These are phyloP conservation scores for Pachyramphus minor DNA, from an alignment of 2,113 vertebrate genomes.

Conservation along the genomic window DNA sequence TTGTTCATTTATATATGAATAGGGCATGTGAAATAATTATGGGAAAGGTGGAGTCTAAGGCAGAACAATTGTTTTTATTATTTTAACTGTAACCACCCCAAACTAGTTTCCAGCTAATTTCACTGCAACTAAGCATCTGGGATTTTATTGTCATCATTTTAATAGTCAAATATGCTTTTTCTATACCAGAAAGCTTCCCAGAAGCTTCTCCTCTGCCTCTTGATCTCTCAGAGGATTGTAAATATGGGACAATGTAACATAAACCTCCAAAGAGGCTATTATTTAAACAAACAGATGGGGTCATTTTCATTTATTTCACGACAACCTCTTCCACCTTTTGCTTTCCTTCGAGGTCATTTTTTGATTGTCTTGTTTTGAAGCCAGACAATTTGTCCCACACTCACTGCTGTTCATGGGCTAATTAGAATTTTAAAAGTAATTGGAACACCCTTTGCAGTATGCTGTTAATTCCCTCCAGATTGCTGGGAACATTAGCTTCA, in stretches of 20 bases:
- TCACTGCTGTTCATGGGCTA: neutral
- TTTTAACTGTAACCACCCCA: neutral
- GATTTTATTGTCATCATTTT: neutral
- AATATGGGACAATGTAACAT: neutral
- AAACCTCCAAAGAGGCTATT: constrained; percentile 30
- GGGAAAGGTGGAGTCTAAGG: neutral
- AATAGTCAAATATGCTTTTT: neutral
- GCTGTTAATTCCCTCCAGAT: constrained; percentile 49
- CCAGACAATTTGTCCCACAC: constrained; percentile 1
- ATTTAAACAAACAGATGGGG: constrained; percentile 39
- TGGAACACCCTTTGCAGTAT: neutral
- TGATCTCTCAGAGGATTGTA: constrained; percentile 6
- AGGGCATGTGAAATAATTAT: neutral
- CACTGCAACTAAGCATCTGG: neutral
- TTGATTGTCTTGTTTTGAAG: constrained; percentile 50
- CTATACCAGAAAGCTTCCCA: neutral
- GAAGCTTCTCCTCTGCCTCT: constrained; percentile 5
- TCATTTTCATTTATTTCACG: constrained; percentile 41
- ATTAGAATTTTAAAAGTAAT: constrained; percentile 36
- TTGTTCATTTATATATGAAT: neutral
- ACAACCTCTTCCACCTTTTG: constrained; percentile 17
- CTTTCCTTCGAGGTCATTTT: constrained; percentile 30
- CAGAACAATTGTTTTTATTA: neutral
- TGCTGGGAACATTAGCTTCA: constrained; percentile 26
- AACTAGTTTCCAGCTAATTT: neutral